Base-by-base conservation (phyloP, 2,797 vertebrate genomes). In the Lagorchestes hirsutus region DNA sequence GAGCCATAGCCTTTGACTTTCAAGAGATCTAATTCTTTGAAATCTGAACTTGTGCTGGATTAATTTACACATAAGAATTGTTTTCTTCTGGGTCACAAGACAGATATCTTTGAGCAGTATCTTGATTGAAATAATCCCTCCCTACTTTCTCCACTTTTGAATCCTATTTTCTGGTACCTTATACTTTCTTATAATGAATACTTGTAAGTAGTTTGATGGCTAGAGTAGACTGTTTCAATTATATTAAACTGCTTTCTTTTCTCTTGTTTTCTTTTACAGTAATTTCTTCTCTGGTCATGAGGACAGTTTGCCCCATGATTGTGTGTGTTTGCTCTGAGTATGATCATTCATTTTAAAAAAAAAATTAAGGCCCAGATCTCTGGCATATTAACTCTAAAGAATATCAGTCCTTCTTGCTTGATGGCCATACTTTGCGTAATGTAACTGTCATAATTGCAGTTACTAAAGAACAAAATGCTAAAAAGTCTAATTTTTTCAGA, bases 301-400 rank as follows among this genome's bases (percentile, higher is more conserved):
- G 14, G 46, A 18, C 22, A 22, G 2, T 54, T 4, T 46, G 29
- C 1, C 0, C 0, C 1, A 9, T n/a, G 52, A 74, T 40, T 93
- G 4, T 58, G 29, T 58, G 29, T 31, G 11, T 11, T 59, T 59
- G 58, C 28, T 9, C 13, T 57, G 3, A 46, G 13, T 1, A 58
- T 93, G 46, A 31, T 91, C n/a, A 92, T 91, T 95, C 34, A 87
- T 40, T 90, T n/a, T n/a, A n/a, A 55, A 55, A 94, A 74, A 18
- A 46, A 18, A 46, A 58, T 54, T 29, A 34, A 27, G 28, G 3
- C 16, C 54, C 18, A 93, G 50, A 56, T 95, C 34, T 40, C 10
- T 62, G 12, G 11, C 46, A 29, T 31, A 59, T 59, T 59, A 59
- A 27, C 29, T 27, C 58, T 10, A 31, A 31, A 59, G 58, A 59